A percentile compares a stretch with the other conserved stretches of the same genome.
phyloP scores from a whole-genome alignment of 2,888 invertebrate genomes.

The Cataglyphis albicans region DNA sequence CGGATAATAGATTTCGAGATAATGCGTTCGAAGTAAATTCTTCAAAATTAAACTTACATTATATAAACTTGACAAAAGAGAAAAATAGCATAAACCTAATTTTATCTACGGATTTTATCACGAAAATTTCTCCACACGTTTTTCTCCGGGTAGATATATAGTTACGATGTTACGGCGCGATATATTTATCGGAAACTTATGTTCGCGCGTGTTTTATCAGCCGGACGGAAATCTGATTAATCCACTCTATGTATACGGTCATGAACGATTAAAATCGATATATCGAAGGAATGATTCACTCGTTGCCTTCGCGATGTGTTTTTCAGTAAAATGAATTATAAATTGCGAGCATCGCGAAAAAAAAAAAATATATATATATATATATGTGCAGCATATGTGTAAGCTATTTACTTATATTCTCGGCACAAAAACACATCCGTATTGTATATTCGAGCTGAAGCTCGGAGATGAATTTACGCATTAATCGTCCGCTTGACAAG shows the following conservation, averaged over 20 bases:
- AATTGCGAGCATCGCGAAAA: conserved; percentile 1
- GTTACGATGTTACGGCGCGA: conserved; percentile 27
- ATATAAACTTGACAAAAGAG: background rate
- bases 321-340: background rate
- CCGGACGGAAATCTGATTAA: conserved; percentile 45
- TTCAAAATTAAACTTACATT: no score
- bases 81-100: background rate
- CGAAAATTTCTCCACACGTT: background rate
- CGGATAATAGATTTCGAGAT: background rate
- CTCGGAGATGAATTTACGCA: conserved; percentile 40
- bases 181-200: conserved; percentile 37
- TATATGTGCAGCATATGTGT: background rate
- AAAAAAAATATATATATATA: no score
- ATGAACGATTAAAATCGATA: conserved; percentile 23
- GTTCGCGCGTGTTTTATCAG: conserved; percentile 32
- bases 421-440: background rate
- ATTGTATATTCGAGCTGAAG: background rate
- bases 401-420: background rate
- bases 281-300: conserved; percentile 8
- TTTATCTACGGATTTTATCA: conserved; percentile 7
- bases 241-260: background rate
- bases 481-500: conserved; percentile 42
- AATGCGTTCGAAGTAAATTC: background rate
- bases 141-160: background rate
- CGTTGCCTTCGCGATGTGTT: conserved; percentile 23